Evolutionary conservation across 2,113 vertebrate species (phyloP), one percentile per base, ranked within the genome.

Genomic region (Rana temporaria): DNA sequence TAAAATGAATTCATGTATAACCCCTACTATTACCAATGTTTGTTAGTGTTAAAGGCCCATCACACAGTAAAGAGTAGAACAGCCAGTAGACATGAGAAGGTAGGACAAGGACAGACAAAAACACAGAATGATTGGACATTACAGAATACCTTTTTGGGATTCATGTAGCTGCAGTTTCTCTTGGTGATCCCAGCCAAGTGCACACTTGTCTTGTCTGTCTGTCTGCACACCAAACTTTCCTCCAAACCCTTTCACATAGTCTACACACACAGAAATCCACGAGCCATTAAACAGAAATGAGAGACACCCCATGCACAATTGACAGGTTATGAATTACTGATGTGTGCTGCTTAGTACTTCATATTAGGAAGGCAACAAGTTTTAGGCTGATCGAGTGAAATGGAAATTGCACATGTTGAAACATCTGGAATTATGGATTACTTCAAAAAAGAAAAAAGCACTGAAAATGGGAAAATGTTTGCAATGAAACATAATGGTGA

Each of bases 191-290:
- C 98, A 99, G 79, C 98, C 98, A 59, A 99, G 90, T 0, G 98
- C 98, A 0, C 96, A 98, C 20, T 97, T 98, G 87, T 99, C 98
- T 88, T 98, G 97, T 78, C 98, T 90, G 92, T 99, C 98, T 14
- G 95, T 95, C 93, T 99, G 98, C 80, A 99, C 95, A 0, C 98
- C 98, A n/a, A 98, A 99, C 87, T 98, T 99, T 8, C 98, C 98
- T 79, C 98, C 98, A 17, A 99, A 99, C 4, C 98, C 98, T 76
- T 96, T 97, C 11, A 95, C 95, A 0, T 99, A 99, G 87, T 99
- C 98, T 99, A 86, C 11, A 38, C 32, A 87, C 18, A 87, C n/a
- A 84, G 87, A 78, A 67, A 81, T 71, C 53, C 71, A 83, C 57
- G 20, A 26, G 81, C 81, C 72, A 76, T 83, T 83, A 83, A 66